These are phyloP conservation scores for Dicentrarchus labrax DNA, from an alignment of 2,113 vertebrate species.

Conservation along the genomic window DNA sequence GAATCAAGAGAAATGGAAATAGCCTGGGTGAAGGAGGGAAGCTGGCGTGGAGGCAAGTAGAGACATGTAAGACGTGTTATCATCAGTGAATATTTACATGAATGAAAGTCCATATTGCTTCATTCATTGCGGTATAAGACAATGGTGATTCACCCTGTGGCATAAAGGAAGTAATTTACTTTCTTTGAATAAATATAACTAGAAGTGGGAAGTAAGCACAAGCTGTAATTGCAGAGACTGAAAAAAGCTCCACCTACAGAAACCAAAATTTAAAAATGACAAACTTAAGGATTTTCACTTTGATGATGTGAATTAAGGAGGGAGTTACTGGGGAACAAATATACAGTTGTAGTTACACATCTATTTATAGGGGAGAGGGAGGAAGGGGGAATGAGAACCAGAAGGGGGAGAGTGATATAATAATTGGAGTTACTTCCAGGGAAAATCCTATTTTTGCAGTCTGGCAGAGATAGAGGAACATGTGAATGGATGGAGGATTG, in stretches of 20 bases:
- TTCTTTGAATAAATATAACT: slow-evolving; percentile 25
- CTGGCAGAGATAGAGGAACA: slow-evolving; percentile 66
- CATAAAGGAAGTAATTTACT: slow-evolving; percentile 6
- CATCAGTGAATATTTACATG: slow-evolving; percentile 8
- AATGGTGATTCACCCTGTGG: slow-evolving; percentile 13
- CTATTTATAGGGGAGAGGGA: slow-evolving; percentile 60
- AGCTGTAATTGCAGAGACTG: slow-evolving; percentile 19
- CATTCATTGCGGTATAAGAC: neutral
- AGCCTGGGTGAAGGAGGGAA: neutral
- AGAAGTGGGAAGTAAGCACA: slow-evolving; percentile 25
- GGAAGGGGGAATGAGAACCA: slow-evolving; percentile 6
- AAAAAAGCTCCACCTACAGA: slow-evolving; percentile 49
- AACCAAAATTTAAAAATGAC: slow-evolving; percentile 46
- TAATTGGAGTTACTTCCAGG: slow-evolving; percentile 71
- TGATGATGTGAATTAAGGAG: slow-evolving; percentile 48
- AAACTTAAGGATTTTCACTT: slow-evolving; percentile 47
- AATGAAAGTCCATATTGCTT: slow-evolving; percentile 19
- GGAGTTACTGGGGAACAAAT: slow-evolving; percentile 38
- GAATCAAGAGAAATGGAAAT: neutral
- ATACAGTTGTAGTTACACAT: slow-evolving; percentile 35
- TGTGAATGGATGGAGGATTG: slow-evolving; percentile 65
- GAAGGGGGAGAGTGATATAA: slow-evolving; percentile 52
- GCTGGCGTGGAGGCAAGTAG: neutral
- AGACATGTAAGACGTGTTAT: neutral
- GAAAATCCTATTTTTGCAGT: slow-evolving; percentile 74